Percentiles rank a stretch among this genome's conserved stretches.
Evolutionary conservation across 2,113 vertebrate species (phyloP).

Genomic region (Clarias gariepinus): DNA sequence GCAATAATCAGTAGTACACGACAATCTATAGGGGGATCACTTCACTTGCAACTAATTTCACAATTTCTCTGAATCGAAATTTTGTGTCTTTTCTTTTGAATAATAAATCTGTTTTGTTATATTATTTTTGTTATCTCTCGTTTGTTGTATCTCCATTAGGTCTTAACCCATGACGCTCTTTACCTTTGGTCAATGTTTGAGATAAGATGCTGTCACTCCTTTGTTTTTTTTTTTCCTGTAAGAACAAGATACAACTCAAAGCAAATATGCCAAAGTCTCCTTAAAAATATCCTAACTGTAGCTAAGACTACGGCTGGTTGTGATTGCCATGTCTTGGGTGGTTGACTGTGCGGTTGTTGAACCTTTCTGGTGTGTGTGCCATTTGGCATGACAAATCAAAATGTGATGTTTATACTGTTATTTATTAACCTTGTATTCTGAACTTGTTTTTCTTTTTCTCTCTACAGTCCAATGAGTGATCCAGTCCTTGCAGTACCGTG

Average conservation of each 20-base stretch:
- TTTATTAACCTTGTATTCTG: slow-evolving; percentile 18
- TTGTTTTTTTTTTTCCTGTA: slow-evolving; percentile 53
- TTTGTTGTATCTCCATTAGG: neutral
- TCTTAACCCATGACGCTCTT: slow-evolving; percentile 8
- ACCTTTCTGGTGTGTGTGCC: slow-evolving; percentile 18
- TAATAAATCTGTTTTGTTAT: slow-evolving; percentile 18
- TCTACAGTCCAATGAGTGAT: slow-evolving; percentile 67
- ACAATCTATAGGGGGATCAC: neutral
- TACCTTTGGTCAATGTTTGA: slow-evolving; percentile 44
- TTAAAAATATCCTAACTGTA: slow-evolving; percentile 3
- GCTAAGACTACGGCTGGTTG: neutral
- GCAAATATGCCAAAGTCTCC: slow-evolving; percentile 30
- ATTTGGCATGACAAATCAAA: slow-evolving; percentile 7
- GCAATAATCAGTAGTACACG: neutral
- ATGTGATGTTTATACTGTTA: slow-evolving; percentile 1
- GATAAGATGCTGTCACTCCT: slow-evolving; percentile 25
- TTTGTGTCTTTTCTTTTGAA: slow-evolving; percentile 6
- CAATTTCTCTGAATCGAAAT: neutral
- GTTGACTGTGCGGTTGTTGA: slow-evolving; percentile 25
- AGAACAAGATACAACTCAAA: neutral
- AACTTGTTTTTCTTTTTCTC: slow-evolving; percentile 25
- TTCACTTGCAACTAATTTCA: neutral
- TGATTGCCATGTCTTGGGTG: neutral
- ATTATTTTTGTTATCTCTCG: neutral
- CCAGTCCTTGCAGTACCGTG: slow-evolving; percentile 53